These are phyloP conservation scores for Terrapene triunguis DNA, from an alignment of 2,113 vertebrate species.

Conservation along the genomic window DNA sequence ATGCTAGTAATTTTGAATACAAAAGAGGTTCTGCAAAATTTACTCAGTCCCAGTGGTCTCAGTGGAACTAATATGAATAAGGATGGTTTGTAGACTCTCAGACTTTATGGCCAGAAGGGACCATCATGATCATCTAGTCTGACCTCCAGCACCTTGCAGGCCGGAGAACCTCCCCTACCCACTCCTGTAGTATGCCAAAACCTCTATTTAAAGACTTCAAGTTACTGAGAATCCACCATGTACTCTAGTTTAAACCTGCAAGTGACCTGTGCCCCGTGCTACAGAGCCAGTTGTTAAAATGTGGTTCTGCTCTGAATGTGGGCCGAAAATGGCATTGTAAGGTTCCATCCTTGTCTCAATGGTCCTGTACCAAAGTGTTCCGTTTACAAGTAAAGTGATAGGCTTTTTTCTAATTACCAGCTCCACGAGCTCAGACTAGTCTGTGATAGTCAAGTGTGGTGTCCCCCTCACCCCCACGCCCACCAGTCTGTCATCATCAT, in stretches of 20 bases:
- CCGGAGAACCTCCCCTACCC: background rate
- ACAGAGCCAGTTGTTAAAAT: background rate
- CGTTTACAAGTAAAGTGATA: background rate
- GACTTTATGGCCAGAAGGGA: background rate
- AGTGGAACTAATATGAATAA: background rate
- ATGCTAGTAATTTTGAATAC: accelerated
- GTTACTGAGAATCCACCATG: background rate
- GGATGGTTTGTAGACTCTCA: background rate
- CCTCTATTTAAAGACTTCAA: background rate
- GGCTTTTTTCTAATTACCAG: background rate
- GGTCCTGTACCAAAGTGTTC: too few species aligned
- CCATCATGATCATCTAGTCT: background rate
- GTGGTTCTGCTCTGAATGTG: background rate
- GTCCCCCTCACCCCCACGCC: too few species aligned
- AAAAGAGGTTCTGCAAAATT: background rate
- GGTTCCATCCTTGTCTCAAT: background rate
- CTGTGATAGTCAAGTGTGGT: background rate
- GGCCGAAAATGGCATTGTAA: background rate
- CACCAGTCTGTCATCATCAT: background rate
- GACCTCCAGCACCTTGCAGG: background rate
- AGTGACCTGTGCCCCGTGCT: background rate
- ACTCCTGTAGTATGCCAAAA: background rate
- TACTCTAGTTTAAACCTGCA: background rate
- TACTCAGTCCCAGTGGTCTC: background rate
- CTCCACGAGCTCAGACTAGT: background rate